Evolutionary conservation across 1,140 invertebrate genomes (phyloP), one percentile per base, ranked within the genome.

Genomic region (Diploscapter pachys): DNA sequence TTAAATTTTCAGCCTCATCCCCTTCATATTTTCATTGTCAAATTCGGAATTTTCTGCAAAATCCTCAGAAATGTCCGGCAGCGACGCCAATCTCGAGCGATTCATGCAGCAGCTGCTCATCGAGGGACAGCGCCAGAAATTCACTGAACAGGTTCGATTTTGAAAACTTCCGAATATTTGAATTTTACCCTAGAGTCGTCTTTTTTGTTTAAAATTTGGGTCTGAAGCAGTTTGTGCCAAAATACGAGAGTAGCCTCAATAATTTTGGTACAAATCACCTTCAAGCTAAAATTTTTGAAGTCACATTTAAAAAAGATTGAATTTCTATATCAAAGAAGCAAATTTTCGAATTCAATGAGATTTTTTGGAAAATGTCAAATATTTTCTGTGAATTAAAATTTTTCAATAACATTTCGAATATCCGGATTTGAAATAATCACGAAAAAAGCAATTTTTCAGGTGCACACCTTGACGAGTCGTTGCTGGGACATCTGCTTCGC

Each of bases 401-500:
- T 59, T 59, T 59, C 9, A 59, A 59, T 1, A 11, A 2, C 1
- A 11, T 59, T 59, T 11, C 9, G 31, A 59, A 11, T 59, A 59
- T 11, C 57, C 9, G 31, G 2, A 59, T 59, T 11, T 59, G 31
- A 11, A 31, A 59, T 59, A 11, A 11, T 59, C 9, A 59, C 1
- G 31, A 5, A 76, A 70, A 11, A 76, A 9, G 2, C 53, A 59
- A 2, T 50, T 52, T n/a, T 79, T 52, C 53, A 80, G 79, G 78
- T 82, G 11, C 75, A 79, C 72, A 81, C 78, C 5, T 56, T 83
- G 63, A 80, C 81, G 8, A 67, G 61, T n/a, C 79, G 83, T 52
- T 85, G 83, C 75, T 85, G 82, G 76, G 83, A 85, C 55, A 68
- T 84, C 8, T 85, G 83, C 71, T 77, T 84, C 65, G 69, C 75